Percentiles rank a stretch among this genome's conserved stretches.
Conservation (phyloP, 2,113 vertebrate genomes). For the Callopanchax toddi region DNA sequence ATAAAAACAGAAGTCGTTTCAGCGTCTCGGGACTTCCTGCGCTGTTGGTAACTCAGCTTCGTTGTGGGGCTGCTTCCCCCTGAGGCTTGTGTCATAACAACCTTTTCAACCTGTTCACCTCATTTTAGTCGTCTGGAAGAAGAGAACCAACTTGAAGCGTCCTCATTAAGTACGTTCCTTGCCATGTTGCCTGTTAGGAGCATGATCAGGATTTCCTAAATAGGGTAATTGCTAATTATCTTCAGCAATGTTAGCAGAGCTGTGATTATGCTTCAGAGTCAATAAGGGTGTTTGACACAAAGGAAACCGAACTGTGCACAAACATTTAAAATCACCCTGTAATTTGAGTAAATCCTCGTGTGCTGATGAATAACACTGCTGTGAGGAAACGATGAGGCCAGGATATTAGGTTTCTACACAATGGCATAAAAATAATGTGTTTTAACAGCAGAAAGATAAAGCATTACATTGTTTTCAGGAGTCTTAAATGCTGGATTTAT, state of each 20-base stretch:
- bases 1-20: constrained; percentile 43
- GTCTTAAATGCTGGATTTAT: too few species aligned
- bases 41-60: constrained; percentile 19
- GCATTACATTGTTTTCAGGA: too few species aligned
- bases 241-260: constrained; percentile 57
- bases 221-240: constrained; percentile 67
- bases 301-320: constrained; percentile 30
- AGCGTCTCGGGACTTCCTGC: constrained; percentile 24
- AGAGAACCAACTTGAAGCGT: constrained; percentile 21
- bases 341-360: constrained; percentile 34
- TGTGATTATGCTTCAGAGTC: constrained; percentile 62
- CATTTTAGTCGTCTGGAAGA: not conserved
- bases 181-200: constrained; percentile 32
- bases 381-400: constrained; percentile 2
- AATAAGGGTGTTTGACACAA: constrained; percentile 53
- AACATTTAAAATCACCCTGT: constrained; percentile 32
- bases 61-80: constrained; percentile 32
- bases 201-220: constrained; percentile 46
- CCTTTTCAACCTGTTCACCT: constrained; percentile 32
- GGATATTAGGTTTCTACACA: too few species aligned
- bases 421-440: too few species aligned
- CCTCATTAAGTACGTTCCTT: constrained; percentile 31
- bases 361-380: constrained; percentile 4
- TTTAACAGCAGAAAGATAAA: too few species aligned
- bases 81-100: constrained; percentile 14